Evolutionary conservation across 2,113 vertebrate species (phyloP).

Genomic region (Eretmochelys imbricata): DNA sequence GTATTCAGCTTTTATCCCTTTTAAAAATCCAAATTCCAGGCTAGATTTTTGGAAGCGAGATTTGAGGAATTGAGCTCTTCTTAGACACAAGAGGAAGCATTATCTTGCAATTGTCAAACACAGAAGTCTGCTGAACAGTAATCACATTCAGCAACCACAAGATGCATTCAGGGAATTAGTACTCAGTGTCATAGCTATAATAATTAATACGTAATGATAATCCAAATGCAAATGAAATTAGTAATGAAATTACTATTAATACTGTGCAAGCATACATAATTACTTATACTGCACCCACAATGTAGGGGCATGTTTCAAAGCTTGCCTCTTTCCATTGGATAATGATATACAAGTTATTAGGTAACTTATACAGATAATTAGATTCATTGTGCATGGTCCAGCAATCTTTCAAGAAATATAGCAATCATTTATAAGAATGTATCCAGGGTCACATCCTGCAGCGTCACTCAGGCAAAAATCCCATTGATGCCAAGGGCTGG

Average conservation of each 20-base stretch:
- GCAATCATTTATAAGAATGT: neutral
- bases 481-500: neutral
- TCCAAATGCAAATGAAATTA: slow-evolving; percentile 74
- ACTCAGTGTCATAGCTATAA: slow-evolving; percentile 59
- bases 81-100: neutral
- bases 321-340: neutral
- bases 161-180: slow-evolving; percentile 70
- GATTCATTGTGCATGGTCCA: neutral
- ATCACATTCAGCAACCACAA: slow-evolving; percentile 74
- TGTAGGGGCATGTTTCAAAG: neutral
- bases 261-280: slow-evolving; percentile 6
- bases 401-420: neutral
- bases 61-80: neutral
- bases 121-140: slow-evolving; percentile 28
- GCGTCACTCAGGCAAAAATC: neutral
- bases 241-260: slow-evolving; percentile 41
- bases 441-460: neutral
- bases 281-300: neutral
- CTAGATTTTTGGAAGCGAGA: neutral
- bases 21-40: neutral
- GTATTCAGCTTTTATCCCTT: neutral
- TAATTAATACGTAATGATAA: slow-evolving; percentile 77
- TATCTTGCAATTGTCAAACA: slow-evolving; percentile 43
- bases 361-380: neutral
- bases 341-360: neutral